Evolutionary conservation across 2,888 invertebrate species (phyloP).

Genomic region (Sabatieria punctata): DNA sequence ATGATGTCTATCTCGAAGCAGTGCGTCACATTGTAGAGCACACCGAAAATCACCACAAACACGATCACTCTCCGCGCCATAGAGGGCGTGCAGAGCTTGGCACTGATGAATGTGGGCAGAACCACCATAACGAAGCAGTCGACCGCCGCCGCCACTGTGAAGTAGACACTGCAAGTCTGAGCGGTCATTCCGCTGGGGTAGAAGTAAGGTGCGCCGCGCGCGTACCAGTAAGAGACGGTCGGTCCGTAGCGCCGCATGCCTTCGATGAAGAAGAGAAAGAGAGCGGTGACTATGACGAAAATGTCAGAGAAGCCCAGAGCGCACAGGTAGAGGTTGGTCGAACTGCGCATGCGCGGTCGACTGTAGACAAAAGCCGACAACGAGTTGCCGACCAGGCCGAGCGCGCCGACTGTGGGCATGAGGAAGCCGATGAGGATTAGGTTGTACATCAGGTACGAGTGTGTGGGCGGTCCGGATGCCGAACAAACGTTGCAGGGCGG

Average conservation of each 20-base stretch:
- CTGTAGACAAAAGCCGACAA: constrained; percentile 25
- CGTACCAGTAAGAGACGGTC: neutral
- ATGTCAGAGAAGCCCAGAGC: constrained; percentile 20
- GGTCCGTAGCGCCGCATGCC: neutral
- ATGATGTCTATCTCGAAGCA: constrained; percentile 24
- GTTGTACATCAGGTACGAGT: neutral
- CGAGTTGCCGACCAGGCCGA: constrained; percentile 24
- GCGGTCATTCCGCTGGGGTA: constrained; percentile 29
- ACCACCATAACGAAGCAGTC: neutral
- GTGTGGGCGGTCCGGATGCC: neutral
- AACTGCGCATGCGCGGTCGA: constrained; percentile 21
- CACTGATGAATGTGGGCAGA: neutral
- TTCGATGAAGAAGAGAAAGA: constrained; percentile 16
- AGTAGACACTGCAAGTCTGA: constrained; percentile 29
- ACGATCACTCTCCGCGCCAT: constrained; percentile 8
- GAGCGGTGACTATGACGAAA: constrained; percentile 21
- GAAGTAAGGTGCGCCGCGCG: neutral
- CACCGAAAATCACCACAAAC: constrained; percentile 18
- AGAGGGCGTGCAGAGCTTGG: neutral
- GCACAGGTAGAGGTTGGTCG: constrained; percentile 23
- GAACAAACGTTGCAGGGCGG: neutral
- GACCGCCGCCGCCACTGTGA: constrained; percentile 24
- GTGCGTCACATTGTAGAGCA: constrained; percentile 26
- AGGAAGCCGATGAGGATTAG: constrained; percentile 18
- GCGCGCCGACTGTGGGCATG: constrained; percentile 23